Percentiles rank a stretch among this genome's conserved stretches.
Evolutionary conservation across 2,797 vertebrate species (phyloP).

Genomic region (Spinus pinus): DNA sequence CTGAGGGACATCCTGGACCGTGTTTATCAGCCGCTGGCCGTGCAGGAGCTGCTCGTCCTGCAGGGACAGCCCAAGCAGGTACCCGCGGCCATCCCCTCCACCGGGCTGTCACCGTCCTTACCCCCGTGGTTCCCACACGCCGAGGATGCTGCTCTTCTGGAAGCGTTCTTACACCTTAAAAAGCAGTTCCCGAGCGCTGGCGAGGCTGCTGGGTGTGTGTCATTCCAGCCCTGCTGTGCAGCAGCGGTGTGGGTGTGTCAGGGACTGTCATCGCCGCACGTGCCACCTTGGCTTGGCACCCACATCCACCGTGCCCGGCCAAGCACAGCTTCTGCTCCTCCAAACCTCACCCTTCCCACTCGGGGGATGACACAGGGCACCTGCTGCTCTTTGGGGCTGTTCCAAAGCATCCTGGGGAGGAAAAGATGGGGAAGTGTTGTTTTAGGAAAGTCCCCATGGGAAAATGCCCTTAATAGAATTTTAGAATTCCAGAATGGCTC

Average conservation of each 20-base stretch:
- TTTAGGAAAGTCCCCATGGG: background rate
- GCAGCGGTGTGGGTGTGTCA: background rate
- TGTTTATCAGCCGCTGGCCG: constrained; percentile 88
- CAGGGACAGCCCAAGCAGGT: constrained; percentile 90
- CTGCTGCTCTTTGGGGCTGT: accelerated
- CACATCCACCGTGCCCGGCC: accelerated
- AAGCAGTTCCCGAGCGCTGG: accelerated
- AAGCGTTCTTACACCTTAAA: background rate
- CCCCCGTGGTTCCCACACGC: accelerated
- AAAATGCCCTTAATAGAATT: background rate
- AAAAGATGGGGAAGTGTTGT: background rate
- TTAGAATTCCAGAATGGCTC: background rate
- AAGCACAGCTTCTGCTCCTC: background rate
- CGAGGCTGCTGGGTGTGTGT: background rate
- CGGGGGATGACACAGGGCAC: accelerated
- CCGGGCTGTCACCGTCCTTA: accelerated
- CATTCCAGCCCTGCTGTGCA: accelerated
- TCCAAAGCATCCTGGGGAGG: background rate
- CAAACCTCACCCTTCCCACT: background rate
- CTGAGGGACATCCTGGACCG: constrained; percentile 81
- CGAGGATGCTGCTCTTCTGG: background rate
- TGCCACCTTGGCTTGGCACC: background rate
- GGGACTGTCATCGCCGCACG: accelerated
- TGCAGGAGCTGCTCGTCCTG: constrained; percentile 89
- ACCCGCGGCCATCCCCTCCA: background rate